phyloP scores from a whole-genome alignment of 2,113 vertebrate genomes.

The Reinhardtius hippoglossoides region DNA sequence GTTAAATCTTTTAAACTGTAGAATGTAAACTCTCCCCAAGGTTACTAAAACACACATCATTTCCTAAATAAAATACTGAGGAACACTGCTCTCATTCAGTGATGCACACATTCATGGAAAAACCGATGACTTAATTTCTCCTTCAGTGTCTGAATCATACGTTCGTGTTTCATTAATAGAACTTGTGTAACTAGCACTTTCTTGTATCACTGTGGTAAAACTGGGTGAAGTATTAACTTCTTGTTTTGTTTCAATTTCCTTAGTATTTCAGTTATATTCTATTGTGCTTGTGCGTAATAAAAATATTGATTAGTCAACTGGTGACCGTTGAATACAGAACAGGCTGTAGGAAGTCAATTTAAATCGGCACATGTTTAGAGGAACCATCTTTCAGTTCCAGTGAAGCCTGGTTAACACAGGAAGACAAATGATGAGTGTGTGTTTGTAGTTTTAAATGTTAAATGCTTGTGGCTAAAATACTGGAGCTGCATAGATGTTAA shows the following conservation, averaged over 20 bases:
- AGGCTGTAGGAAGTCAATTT: no score
- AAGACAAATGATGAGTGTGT: not conserved
- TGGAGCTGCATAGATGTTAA: no score
- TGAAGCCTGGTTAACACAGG: not conserved
- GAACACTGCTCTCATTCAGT: not conserved
- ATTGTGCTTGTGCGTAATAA: not conserved
- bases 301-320: not conserved
- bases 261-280: no score
- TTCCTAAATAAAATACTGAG: not conserved
- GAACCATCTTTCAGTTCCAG: no score
- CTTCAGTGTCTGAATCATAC: not conserved
- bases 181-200: not conserved
- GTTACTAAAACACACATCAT: no score
- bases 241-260: no score
- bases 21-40: no score
- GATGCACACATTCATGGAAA: not conserved
- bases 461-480: no score
- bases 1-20: no score
- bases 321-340: not conserved
- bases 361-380: no score
- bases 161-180: not conserved
- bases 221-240: not conserved
- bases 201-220: not conserved
- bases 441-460: slow-evolving; percentile 19
- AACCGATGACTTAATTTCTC: not conserved